Base-by-base conservation (phyloP, 2,888 invertebrate species). In the Trachelus iudaicus region DNA sequence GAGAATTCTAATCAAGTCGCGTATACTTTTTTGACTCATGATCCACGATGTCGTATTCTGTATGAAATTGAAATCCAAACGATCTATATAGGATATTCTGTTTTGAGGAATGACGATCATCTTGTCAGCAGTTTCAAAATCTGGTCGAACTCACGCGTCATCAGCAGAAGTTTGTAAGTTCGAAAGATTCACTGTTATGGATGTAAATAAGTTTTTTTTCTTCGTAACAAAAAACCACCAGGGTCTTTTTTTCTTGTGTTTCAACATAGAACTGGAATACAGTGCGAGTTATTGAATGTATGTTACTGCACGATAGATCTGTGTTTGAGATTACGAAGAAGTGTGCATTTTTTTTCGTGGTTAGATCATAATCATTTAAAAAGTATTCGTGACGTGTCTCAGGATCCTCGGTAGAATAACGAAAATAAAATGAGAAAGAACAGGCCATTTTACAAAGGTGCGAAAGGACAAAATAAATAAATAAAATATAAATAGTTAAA, bases 371-470 rank as follows among this genome's bases (percentile, higher is more conserved):
- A 56, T 56, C 23, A 2, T 31, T 33, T 0, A 12, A 31, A 34
- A 71, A 71, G 71, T 31, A 31, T 71, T 71, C 71, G 31, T 31
- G 71, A 34, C 71, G 31, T 34, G 31, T 3, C 1, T 71, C 9
- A 9, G 71, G 33, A 71, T 31, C 33, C 71, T 56, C 56, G 23
- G 56, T 56, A 79, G 81, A 80, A 84, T 84, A 84, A 84, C 83
- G 83, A 85, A 85, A 87, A 87, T 86, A 87, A 87, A 85, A 87
- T 82, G 83, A 81, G 84, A 85, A 84, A 83, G 85, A 88, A 85
- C 84, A 86, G 83, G 86, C 87, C 85, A 88, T 87, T 87, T 87
- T 87, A 87, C 88, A 87, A 56, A 56, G 87, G 83, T 83, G 73
- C 76, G 77, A 80, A 79, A 73, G 74, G 35, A 77, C 75, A 69